These are phyloP conservation scores for Pogonomyrmex barbatus DNA, from an alignment of 1,140 invertebrate genomes.

Conservation along the genomic window DNA sequence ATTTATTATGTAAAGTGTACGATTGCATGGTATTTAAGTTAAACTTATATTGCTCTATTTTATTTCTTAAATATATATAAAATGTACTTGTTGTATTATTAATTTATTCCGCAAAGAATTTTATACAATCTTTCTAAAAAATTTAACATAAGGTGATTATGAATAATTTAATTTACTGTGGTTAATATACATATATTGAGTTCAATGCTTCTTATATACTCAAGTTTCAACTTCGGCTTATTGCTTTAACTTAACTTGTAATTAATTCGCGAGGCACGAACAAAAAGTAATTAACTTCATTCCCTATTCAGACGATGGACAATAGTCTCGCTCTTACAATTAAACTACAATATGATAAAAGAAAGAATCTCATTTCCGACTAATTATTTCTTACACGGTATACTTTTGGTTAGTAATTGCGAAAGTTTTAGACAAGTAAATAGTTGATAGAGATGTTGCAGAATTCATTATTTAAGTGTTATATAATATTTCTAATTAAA, in stretches of 20 bases:
- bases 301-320: constrained; percentile 39
- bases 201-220: constrained; percentile 27
- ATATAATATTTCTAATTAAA: neutral
- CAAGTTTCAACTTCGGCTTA: constrained; percentile 37
- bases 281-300: constrained; percentile 53
- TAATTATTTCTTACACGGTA: constrained; percentile 33
- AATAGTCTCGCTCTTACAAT: constrained; percentile 37
- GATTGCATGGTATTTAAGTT: neutral
- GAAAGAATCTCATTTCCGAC: constrained; percentile 26
- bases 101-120: neutral
- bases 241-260: constrained; percentile 39
- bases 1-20: neutral
- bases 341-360: constrained; percentile 22
- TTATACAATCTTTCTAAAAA: neutral
- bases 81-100: neutral
- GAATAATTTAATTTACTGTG: neutral
- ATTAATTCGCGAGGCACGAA: constrained; percentile 36
- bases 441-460: constrained; percentile 14
- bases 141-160: neutral
- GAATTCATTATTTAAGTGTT: constrained; percentile 1
- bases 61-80: neutral
- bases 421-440: neutral
- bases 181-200: constrained; percentile 5
- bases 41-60: neutral
- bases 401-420: constrained; percentile 31